Conservation (phyloP, 2,888 invertebrate species). For the Syrista parreyssii region DNA sequence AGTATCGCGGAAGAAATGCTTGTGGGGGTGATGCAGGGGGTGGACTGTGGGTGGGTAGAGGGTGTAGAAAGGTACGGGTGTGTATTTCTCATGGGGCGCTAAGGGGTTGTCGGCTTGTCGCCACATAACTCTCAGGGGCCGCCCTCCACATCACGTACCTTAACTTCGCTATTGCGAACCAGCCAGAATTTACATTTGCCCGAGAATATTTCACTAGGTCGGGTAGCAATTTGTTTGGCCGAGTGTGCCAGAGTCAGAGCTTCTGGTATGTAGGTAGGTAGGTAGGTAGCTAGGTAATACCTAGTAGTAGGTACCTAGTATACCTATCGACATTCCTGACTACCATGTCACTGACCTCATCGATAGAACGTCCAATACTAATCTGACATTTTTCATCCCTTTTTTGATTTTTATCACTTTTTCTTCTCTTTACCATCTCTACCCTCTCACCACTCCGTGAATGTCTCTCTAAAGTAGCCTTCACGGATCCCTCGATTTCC, state of each 20-base stretch:
- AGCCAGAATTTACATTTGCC: slow-evolving; percentile 48
- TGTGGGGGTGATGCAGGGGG: background rate
- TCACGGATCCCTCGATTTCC: background rate
- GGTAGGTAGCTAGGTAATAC: background rate
- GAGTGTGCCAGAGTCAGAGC: slow-evolving; percentile 20
- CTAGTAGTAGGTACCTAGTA: background rate
- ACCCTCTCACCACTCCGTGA: background rate
- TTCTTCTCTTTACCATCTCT: background rate
- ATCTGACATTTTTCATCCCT: background rate
- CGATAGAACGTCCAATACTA: background rate
- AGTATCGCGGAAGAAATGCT: slow-evolving; percentile 38
- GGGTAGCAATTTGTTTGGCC: slow-evolving; percentile 50
- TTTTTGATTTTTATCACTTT: background rate
- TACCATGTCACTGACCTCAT: background rate
- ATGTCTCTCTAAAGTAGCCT: background rate
- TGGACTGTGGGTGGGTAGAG: background rate
- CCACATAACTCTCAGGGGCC: slow-evolving; percentile 49
- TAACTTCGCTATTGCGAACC: slow-evolving; percentile 26
- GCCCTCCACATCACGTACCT: slow-evolving; percentile 20
- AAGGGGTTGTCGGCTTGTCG: slow-evolving; percentile 56
- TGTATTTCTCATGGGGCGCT: slow-evolving; percentile 56
- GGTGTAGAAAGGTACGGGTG: slow-evolving; percentile 15
- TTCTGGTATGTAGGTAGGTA: background rate
- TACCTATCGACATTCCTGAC: background rate
- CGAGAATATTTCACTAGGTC: slow-evolving; percentile 44